A percentile compares a stretch with the other conserved stretches of the same genome.
These are phyloP conservation scores for Microcebus jonahi DNA, from an alignment of 2,113 vertebrate genomes.

Conservation along the genomic window DNA sequence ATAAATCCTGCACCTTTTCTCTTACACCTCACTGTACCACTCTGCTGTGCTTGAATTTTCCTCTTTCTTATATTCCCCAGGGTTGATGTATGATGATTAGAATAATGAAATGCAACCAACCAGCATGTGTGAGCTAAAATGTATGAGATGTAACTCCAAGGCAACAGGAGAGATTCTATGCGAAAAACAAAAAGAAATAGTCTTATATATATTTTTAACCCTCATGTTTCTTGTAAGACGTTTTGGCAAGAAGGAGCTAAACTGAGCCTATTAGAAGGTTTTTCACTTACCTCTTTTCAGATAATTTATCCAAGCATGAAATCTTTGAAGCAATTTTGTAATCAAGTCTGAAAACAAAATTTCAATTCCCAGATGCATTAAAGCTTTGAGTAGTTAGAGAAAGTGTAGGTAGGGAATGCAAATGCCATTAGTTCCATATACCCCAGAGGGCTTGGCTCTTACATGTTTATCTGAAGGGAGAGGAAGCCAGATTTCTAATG, in stretches of 20 bases:
- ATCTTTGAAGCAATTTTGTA: conserved; percentile 42
- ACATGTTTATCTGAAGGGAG: background rate
- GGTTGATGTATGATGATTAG: background rate
- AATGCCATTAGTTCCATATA: background rate
- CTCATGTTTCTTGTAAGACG: background rate
- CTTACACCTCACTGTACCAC: background rate
- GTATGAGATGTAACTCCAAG: background rate
- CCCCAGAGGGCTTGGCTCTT: background rate
- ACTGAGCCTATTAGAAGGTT: background rate
- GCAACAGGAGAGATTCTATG: background rate
- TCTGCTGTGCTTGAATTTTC: background rate
- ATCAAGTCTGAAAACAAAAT: conserved; percentile 27
- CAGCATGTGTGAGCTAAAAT: background rate
- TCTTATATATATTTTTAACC: background rate
- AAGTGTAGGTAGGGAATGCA: background rate
- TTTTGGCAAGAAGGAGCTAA: conserved; percentile 6
- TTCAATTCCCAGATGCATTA: background rate
- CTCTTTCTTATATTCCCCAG: background rate
- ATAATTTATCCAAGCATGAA: conserved; percentile 21
- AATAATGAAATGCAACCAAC: conserved; percentile 13
- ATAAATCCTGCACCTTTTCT: background rate
- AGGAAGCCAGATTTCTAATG: background rate
- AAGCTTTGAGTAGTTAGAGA: background rate
- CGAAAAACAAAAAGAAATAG: conserved; percentile 32
- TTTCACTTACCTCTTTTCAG: conserved; percentile 15